phyloP scores from a whole-genome alignment of 1,140 invertebrate species.

The Euura lappo region DNA sequence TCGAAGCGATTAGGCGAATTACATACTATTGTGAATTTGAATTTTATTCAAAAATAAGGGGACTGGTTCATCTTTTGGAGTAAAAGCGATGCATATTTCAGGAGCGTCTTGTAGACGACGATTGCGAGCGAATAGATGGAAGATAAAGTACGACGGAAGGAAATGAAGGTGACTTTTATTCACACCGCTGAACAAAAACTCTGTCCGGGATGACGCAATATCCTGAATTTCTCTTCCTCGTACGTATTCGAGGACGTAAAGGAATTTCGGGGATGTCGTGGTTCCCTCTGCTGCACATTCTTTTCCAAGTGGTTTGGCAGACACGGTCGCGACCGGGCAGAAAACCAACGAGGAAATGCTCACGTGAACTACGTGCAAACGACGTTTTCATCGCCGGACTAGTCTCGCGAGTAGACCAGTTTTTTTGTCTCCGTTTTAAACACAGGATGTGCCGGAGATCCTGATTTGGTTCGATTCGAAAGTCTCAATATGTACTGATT shows the following conservation, averaged over 20 bases:
- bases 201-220: background rate
- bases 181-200: background rate
- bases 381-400: background rate
- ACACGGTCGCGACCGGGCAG: no score
- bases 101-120: background rate
- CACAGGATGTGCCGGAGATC: background rate
- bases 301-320: background rate
- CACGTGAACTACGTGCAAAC: background rate
- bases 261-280: no score
- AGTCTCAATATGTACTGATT: background rate
- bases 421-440: background rate
- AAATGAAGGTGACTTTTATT: background rate
- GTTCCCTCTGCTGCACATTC: background rate
- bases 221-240: background rate
- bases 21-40: background rate
- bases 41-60: background rate
- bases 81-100: background rate
- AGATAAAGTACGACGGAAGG: background rate
- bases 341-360: no score
- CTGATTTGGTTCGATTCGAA: background rate
- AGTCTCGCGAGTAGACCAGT: background rate
- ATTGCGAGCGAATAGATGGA: background rate
- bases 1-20: slow-evolving; percentile 3
- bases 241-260: no score
- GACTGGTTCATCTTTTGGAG: background rate